Base-by-base conservation (phyloP, 2,888 invertebrate species). In the Limnephilus rhombicus region DNA sequence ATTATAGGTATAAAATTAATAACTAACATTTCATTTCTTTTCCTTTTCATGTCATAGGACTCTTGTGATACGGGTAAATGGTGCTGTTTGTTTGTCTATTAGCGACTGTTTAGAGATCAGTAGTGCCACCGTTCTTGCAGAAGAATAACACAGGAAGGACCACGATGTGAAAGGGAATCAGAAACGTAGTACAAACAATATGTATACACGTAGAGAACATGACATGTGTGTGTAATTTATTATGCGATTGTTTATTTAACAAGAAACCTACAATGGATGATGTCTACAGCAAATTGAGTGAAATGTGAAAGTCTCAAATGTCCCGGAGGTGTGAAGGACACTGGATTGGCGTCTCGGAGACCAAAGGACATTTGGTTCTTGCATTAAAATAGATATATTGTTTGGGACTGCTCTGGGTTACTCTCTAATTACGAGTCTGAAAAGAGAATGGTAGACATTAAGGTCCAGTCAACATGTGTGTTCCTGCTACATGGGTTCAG, bases 391-490 rank as follows among this genome's bases (percentile, higher is more conserved):
- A 53, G 68, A 68, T 68, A 68, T 68, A 15, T 68, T 86, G 29
- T 86, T 86, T 86, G 86, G 86, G 86, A 86, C 86, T n/a, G 86
- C 86, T 45, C 86, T n/a, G 86, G 86, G 49, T 53, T 86, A 49
- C 45, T 86, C n/a, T 86, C 45, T 41, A 37, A 86, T 86, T 86
- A 86, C 29, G 49, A 80, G 68, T 88, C 88, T 88, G 88, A 88
- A 88, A 88, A 89, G 89, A 89, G 89, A 89, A 89, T 80, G 80
- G n/a, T 53, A 80, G 88, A 88, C 24, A 37, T 80, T 88, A 86
- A 29, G n/a, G 89, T 89, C 89, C 89, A 34, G 80, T 37, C 31
- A 12, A 87, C 87, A 87, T 41, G 87, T 53, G 87, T 24, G 9
- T 83, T 83, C 34, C 34, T 13, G 31, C 68, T 68, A 83, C 83